Evolutionary conservation across 2,888 invertebrate species (phyloP), one percentile per base, ranked within the genome.

Genomic region (Coenonympha arcania): DNA sequence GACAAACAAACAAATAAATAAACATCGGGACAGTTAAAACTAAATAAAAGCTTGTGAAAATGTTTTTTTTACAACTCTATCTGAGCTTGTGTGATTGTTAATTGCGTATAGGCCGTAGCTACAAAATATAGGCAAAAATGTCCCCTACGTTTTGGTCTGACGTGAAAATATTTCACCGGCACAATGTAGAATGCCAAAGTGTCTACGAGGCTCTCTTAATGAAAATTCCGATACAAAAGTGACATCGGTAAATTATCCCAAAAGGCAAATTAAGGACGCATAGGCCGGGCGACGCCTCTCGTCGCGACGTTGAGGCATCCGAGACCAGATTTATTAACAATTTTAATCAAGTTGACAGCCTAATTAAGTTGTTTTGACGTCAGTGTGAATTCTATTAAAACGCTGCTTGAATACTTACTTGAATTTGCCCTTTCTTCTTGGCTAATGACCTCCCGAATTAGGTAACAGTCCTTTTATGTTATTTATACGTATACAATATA

Each of bases 201-300:
- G 20, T 26, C 16, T 36, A 11, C 4, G 34, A 6, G 18, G 18
- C 34, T 37, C 30, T 16, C 44, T 52, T 54, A 50, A 55, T 46
- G 53, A 52, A 48, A 56, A 56, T 45, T 39, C 49, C 55, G 41
- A 51, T 49, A 54, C 49, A 49, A 50, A 58, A 56, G 50, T 56
- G 56, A 49, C 48, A 53, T 56, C 47, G 31, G 31, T 30, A 45
- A 56, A 51, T 50, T 53, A 52, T 45, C 51, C 13, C 19, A 19
- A 36, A 37, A 45, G 19, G 36, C 13, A 36, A 45, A 37, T 36
- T 28, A 36, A 28, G 19, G 26, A 16, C 44, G 19, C 11, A 45
- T 34, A 9, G 18, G 28, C 36, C 19, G 9, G 20, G 19, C 16
- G 34, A 43, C 20, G 37, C 22, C 28, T 6, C 20, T 33, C 34